Evolutionary conservation across 2,113 vertebrate genomes (phyloP).

Genomic region (Xenus cinereus): DNA sequence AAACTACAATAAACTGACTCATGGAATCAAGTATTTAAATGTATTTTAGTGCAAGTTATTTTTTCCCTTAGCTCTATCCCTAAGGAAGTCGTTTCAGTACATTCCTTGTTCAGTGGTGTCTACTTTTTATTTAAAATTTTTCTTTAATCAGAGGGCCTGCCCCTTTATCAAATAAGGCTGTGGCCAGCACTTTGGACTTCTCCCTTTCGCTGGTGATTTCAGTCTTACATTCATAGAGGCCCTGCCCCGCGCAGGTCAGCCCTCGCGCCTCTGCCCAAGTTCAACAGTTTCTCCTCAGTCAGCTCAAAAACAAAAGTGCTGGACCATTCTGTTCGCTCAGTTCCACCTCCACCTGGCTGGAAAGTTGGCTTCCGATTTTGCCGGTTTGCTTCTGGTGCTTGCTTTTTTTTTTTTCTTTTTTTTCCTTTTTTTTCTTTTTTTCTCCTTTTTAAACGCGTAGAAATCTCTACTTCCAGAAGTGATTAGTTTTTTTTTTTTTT

Average conservation of each 20-base stretch:
- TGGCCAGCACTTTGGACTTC: conserved; percentile 94
- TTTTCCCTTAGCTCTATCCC: conserved; percentile 93
- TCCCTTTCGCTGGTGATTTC: conserved; percentile 96
- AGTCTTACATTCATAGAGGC: conserved; percentile 85
- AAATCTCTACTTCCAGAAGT: conserved; percentile 54
- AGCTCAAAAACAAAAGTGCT: conserved; percentile 79
- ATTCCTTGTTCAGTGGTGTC: conserved; percentile 99
- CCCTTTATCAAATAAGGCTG: conserved; percentile 92
- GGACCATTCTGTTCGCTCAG: conserved; percentile 65
- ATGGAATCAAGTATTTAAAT: conserved; percentile 99
- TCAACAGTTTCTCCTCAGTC: conserved; percentile 75
- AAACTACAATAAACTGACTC: conserved; percentile 99
- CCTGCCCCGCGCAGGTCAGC: conserved; percentile 74
- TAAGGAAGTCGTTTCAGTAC: conserved; percentile 97
- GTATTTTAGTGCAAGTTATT: conserved; percentile 98
- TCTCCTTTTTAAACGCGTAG: background rate
- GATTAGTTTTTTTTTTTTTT: background rate
- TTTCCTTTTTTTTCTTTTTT: background rate
- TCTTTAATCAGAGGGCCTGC: conserved; percentile 91
- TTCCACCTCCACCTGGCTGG: conserved; percentile 1
- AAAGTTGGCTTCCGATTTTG: background rate
- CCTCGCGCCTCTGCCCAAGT: conserved; percentile 73
- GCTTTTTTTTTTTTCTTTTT: background rate
- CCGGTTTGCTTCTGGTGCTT: conserved; percentile 48
- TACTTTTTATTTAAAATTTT: conserved; percentile 86